phyloP scores from a whole-genome alignment of 2,797 vertebrate species.

The Myioborus melanocephalus region DNA sequence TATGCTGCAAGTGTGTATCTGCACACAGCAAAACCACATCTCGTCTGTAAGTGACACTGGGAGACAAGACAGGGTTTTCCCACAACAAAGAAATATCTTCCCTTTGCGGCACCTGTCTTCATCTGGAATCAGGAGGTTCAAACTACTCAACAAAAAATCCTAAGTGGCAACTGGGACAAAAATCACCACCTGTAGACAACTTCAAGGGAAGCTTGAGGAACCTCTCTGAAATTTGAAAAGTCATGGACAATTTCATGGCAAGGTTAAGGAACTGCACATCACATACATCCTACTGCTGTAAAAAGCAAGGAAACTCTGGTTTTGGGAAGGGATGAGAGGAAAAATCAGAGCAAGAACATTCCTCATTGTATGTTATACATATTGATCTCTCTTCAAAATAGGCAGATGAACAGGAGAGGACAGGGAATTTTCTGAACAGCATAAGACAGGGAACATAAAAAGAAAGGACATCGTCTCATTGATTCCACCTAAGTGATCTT shows the following conservation, averaged over 20 bases:
- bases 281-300: background rate
- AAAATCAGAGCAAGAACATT: background rate
- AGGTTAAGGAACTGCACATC: background rate
- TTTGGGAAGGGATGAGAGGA: background rate
- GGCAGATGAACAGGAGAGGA: background rate
- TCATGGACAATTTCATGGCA: background rate
- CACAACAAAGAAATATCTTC: rapidly evolving
- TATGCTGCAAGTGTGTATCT: rapidly evolving
- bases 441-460: background rate
- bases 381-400: background rate
- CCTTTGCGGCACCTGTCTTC: background rate
- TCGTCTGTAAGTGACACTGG: background rate
- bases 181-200: background rate
- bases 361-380: background rate
- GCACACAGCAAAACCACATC: background rate
- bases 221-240: background rate
- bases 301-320: background rate
- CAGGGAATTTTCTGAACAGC: background rate
- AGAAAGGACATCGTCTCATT: background rate
- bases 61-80: background rate
- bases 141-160: background rate
- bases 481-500: background rate
- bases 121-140: background rate
- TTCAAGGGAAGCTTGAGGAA: background rate
- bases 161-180: background rate